Conservation (phyloP, 2,888 invertebrate genomes). For the Trachelus iudaicus region DNA sequence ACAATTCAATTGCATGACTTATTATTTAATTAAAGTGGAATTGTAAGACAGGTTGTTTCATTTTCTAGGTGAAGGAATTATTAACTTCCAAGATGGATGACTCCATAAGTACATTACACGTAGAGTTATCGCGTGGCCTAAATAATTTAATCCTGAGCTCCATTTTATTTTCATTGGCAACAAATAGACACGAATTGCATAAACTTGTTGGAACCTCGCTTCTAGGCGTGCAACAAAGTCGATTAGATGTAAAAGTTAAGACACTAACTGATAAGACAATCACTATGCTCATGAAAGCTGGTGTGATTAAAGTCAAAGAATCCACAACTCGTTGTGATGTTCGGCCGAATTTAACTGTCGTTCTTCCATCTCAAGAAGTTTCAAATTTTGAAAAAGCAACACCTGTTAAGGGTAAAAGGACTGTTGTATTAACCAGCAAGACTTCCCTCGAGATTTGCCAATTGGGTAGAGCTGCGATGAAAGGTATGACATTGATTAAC, state of each 20-base stretch:
- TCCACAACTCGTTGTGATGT: slow-evolving; percentile 34
- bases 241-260: slow-evolving; percentile 64
- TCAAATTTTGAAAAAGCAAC: slow-evolving; percentile 21
- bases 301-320: slow-evolving; percentile 60
- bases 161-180: slow-evolving; percentile 74
- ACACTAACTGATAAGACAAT: slow-evolving; percentile 66
- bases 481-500: slow-evolving; percentile 68
- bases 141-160: slow-evolving; percentile 76
- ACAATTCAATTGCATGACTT: not conserved
- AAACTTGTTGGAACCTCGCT: slow-evolving; percentile 73
- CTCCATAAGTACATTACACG: slow-evolving; percentile 72
- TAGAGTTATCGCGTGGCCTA: slow-evolving; percentile 69
- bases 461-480: slow-evolving; percentile 85
- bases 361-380: slow-evolving; percentile 47
- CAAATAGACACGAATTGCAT: slow-evolving; percentile 68
- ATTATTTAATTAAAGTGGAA: not conserved
- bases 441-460: slow-evolving; percentile 72
- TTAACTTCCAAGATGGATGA: slow-evolving; percentile 76
- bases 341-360: slow-evolving; percentile 48
- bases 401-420: slow-evolving; percentile 29
- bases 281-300: slow-evolving; percentile 64
- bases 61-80: slow-evolving; percentile 67
- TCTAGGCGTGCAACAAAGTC: slow-evolving; percentile 73
- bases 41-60: not conserved
- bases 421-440: slow-evolving; percentile 55